These are phyloP conservation scores for Xanthorhoe spadicearia DNA, from an alignment of 2,888 invertebrate genomes.

Conservation along the genomic window DNA sequence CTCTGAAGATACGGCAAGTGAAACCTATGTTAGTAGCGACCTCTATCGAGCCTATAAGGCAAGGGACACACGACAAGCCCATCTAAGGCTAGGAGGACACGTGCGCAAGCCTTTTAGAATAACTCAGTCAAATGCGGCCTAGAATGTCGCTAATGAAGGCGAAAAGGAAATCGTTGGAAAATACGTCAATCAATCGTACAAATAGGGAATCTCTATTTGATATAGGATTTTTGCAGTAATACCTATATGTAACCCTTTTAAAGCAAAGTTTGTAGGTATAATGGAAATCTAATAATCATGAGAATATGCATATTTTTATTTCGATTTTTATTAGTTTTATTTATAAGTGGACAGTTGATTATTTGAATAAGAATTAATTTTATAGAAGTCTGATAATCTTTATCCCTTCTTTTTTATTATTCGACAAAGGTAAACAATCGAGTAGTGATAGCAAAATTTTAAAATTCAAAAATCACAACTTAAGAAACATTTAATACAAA, in stretches of 20 bases:
- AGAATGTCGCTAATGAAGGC: constrained; percentile 47
- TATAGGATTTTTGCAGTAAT: too few species aligned
- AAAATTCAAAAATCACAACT: neutral
- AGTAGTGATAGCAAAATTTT: neutral
- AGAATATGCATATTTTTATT: too few species aligned
- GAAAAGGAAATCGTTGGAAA: constrained; percentile 31
- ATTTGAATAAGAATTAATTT: too few species aligned
- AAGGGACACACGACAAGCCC: constrained; percentile 52
- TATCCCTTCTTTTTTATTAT: too few species aligned
- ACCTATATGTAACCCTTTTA: too few species aligned
- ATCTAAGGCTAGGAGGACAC: constrained; percentile 54
- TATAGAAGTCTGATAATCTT: too few species aligned
- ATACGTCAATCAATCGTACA: neutral
- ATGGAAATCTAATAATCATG: too few species aligned
- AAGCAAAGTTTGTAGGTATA: too few species aligned
- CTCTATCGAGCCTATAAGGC: constrained; percentile 51
- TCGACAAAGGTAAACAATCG: too few species aligned
- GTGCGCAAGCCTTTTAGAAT: constrained; percentile 49
- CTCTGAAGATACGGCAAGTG: neutral
- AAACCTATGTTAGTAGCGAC: constrained; percentile 23
- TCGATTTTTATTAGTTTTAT: too few species aligned
- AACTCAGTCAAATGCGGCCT: constrained; percentile 55
- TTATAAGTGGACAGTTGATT: too few species aligned
- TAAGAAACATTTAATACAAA: too few species aligned
- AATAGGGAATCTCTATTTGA: neutral